phyloP scores from a whole-genome alignment of 2,888 invertebrate species.

The Hydrotaea diabolus region DNA sequence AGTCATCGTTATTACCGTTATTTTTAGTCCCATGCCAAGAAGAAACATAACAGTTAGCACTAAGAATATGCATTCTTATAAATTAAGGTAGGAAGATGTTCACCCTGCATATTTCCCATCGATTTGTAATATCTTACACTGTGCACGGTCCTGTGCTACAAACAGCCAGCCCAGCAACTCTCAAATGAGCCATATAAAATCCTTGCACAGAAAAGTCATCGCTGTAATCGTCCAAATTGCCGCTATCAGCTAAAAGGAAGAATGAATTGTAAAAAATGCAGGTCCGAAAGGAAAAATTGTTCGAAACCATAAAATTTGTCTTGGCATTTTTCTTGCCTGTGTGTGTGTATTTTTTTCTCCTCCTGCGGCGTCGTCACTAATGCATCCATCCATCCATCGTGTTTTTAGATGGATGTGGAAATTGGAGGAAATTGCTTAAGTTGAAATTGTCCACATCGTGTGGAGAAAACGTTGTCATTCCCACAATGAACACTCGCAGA shows the following conservation, averaged over 20 bases:
- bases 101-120: too few relatives aligned
- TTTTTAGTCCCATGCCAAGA: too few relatives aligned
- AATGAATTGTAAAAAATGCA: constrained; percentile 29
- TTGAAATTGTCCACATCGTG: constrained; percentile 39
- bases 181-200: constrained; percentile 52
- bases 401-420: constrained; percentile 36
- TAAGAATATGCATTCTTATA: too few relatives aligned
- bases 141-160: not conserved
- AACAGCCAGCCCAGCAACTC: constrained; percentile 14
- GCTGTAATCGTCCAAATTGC: constrained; percentile 47
- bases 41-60: too few relatives aligned
- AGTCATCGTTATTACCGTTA: constrained; percentile 40
- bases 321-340: constrained; percentile 3
- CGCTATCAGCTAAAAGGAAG: constrained; percentile 47
- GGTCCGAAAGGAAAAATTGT: constrained; percentile 32
- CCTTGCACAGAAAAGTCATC: constrained; percentile 43
- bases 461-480: constrained; percentile 10
- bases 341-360: not conserved
- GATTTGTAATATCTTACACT: not conserved
- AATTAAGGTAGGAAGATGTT: too few relatives aligned
- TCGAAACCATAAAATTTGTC: constrained; percentile 31
- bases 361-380: constrained; percentile 17
- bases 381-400: constrained; percentile 15
- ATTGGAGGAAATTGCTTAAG: constrained; percentile 52
- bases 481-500: not conserved